Conservation (phyloP, 1,140 invertebrate genomes). For the Tribolium madens region DNA sequence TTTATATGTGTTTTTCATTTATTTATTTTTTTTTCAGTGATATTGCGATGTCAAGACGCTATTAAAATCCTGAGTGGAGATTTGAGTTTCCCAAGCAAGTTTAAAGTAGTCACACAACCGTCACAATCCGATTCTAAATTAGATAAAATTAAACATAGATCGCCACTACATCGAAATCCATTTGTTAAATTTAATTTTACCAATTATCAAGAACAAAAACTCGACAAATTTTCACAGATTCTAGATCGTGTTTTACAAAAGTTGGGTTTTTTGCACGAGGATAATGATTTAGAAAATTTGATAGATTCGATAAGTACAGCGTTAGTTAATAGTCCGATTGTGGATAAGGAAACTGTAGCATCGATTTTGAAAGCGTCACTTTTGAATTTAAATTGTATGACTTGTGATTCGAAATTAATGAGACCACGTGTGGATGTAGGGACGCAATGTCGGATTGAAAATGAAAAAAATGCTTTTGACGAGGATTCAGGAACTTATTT, state of each 20-base stretch:
- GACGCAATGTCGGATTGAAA: background rate
- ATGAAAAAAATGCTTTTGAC: background rate
- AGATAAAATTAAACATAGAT: background rate
- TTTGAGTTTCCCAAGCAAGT: background rate
- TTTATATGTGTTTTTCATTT: no score
- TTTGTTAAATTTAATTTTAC: no score
- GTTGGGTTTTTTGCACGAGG: background rate
- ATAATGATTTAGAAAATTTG: background rate
- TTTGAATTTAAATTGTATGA: background rate
- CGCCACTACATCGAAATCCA: background rate
- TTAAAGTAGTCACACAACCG: background rate
- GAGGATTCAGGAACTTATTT: no score
- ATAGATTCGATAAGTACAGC: background rate
- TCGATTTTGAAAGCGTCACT: background rate
- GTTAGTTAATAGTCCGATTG: background rate
- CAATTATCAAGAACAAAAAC: background rate
- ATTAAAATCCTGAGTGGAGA: background rate
- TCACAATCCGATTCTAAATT: background rate
- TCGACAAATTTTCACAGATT: background rate
- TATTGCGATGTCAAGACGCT: background rate
- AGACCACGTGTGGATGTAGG: background rate
- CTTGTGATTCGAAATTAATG: background rate
- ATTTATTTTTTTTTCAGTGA: background rate
- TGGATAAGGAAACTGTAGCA: background rate
- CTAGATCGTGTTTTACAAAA: background rate